Base-by-base conservation (phyloP, 2,797 vertebrate genomes). In the Spheniscus humboldti region DNA sequence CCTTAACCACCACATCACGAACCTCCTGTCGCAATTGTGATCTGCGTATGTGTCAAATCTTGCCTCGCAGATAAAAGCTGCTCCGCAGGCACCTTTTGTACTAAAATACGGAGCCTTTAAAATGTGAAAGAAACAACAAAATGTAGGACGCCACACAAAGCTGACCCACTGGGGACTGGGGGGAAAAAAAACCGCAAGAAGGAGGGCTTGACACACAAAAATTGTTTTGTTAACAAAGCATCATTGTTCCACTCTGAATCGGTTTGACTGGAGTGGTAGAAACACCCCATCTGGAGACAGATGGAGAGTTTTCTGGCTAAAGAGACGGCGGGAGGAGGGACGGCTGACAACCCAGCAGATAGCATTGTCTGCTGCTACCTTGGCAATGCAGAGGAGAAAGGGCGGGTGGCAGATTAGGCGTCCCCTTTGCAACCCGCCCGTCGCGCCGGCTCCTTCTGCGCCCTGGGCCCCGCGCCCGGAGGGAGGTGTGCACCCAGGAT, bases 221-320 rank as follows among this genome's bases (percentile, higher is more conserved):
- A 97, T 97, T 96, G 96, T 97, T 97, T 97, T 96, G 96, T 96
- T 96, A 97, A 96, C 96, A 97, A 97, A 97, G 96, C 96, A 92
- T 96, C 92, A 96, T 97, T 96, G 95, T 97, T 97, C 96, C 92
- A 81, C 81, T 92, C 81, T 96, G 94, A 97, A 96, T 97, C 88
- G 39, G 96, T 96, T 96, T 94, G 96, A 94, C 92, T 95, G 92
- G 95, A 96, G 93, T 94, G 96, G 96, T 96, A 96, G 96, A 94
- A 97, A 97, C 95, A 97, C 96, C 97, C 97, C 94, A 96, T 96
- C 95, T 97, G 96, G 97, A 97, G 96, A 97, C 96, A 96, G 94
- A 96, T 96, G 96, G 97, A 95, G 95, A 95, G 93, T 93, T 96
- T 93, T 87, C 93, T 93, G 96, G 95, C 92, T 95, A 85, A 79